Conservation (phyloP, 2,888 invertebrate species). For the Mythimna impura region DNA sequence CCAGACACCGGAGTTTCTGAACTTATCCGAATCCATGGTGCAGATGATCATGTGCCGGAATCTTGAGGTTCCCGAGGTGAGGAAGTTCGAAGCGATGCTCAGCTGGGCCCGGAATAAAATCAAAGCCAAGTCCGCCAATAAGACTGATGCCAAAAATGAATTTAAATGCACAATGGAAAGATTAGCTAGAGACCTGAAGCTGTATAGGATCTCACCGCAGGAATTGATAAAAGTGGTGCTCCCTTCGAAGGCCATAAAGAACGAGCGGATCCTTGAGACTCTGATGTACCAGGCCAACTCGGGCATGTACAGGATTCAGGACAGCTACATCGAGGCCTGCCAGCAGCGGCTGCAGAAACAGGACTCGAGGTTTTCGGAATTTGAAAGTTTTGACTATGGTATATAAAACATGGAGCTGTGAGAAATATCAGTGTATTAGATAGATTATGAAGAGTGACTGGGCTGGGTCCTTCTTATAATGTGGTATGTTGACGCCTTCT, state of each 20-base stretch:
- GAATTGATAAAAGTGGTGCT: constrained; percentile 98
- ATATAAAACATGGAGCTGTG: constrained; percentile 90
- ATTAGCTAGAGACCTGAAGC: constrained; percentile 96
- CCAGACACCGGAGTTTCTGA: constrained; percentile 95
- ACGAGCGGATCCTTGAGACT: constrained; percentile 97
- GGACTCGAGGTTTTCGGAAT: constrained; percentile 96
- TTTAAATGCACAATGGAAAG: constrained; percentile 98
- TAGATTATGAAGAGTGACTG: constrained; percentile 84
- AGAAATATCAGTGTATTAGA: constrained; percentile 89
- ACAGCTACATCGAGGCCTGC: constrained; percentile 96
- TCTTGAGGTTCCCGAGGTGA: constrained; percentile 96
- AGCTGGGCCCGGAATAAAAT: constrained; percentile 97
- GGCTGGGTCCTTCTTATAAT: constrained; percentile 83
- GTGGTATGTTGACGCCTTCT: constrained; percentile 89
- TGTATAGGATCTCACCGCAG: constrained; percentile 97
- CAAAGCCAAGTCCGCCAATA: constrained; percentile 93
- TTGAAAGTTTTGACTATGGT: constrained; percentile 95
- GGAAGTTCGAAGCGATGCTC: constrained; percentile 98
- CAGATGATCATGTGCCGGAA: constrained; percentile 98
- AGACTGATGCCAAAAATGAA: constrained; percentile 96
- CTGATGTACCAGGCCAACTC: constrained; percentile 98
- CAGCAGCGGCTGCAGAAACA: constrained; percentile 96
- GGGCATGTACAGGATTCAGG: constrained; percentile 97
- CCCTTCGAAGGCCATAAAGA: constrained; percentile 97
- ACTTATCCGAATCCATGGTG: constrained; percentile 98